phyloP scores from a whole-genome alignment of 1,140 invertebrate genomes.

The Halesus radiatus region DNA sequence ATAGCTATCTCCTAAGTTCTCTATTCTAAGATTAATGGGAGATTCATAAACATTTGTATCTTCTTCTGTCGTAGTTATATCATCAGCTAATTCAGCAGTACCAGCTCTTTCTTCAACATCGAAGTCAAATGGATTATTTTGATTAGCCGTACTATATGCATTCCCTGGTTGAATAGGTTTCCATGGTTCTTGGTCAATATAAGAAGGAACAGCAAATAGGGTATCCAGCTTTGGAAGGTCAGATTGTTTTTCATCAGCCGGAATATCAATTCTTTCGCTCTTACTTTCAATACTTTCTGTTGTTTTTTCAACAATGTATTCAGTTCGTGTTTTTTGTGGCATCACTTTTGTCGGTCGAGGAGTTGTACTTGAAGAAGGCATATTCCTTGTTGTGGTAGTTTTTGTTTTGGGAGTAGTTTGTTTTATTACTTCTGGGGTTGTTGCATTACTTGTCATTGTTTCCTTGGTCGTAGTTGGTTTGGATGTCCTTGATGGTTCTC shows the following conservation, averaged over 20 bases:
- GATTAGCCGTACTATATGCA: slow-evolving; percentile 59
- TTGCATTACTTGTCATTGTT: slow-evolving; percentile 66
- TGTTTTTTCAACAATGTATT: not conserved
- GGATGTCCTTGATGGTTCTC: slow-evolving; percentile 60
- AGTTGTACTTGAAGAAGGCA: slow-evolving; percentile 59
- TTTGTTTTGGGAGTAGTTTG: slow-evolving; percentile 57
- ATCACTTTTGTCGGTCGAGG: slow-evolving; percentile 62
- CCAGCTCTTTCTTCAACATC: slow-evolving; percentile 67
- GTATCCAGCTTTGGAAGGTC: slow-evolving; percentile 69
- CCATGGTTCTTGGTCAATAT: slow-evolving; percentile 72
- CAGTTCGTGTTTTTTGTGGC: slow-evolving; percentile 3
- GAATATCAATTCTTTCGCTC: not conserved
- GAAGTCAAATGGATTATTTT: slow-evolving; percentile 55
- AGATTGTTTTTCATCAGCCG: slow-evolving; percentile 32
- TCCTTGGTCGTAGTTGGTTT: slow-evolving; percentile 61
- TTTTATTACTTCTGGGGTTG: slow-evolving; percentile 59
- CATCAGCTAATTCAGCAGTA: slow-evolving; percentile 67
- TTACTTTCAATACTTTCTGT: slow-evolving; percentile 6
- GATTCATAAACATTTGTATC: slow-evolving; percentile 61
- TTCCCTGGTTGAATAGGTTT: slow-evolving; percentile 69
- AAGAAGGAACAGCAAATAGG: slow-evolving; percentile 68
- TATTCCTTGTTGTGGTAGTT: slow-evolving; percentile 56
- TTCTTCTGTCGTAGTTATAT: slow-evolving; percentile 65
- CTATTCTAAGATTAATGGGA: slow-evolving; percentile 2
- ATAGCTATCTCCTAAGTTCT: slow-evolving; percentile 27